Percentiles rank a stretch among this genome's conserved stretches.
phyloP scores from a whole-genome alignment of 2,888 invertebrate genomes.

The Amphipoea oculea region DNA sequence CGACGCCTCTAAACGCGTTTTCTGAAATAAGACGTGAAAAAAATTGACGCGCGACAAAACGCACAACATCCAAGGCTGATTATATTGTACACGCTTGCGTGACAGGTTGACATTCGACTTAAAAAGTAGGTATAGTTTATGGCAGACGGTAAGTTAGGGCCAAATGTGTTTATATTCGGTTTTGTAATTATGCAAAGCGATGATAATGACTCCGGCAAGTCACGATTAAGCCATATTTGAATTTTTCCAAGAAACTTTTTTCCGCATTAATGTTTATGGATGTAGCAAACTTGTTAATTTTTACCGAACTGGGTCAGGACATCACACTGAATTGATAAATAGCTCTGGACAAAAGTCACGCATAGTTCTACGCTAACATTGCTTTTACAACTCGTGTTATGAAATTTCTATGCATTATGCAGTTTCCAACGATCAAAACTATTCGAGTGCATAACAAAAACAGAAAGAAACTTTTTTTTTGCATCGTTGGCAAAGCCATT shows the following conservation, averaged over 20 bases:
- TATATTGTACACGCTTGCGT: constrained; percentile 82
- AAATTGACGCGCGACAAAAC: constrained; percentile 67
- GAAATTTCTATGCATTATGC: constrained; percentile 23
- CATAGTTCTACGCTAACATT: background rate
- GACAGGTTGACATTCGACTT: constrained; percentile 81
- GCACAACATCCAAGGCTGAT: constrained; percentile 66
- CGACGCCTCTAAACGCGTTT: constrained; percentile 30
- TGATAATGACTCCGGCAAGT: constrained; percentile 77
- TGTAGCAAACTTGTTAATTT: constrained; percentile 53
- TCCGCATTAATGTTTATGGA: constrained; percentile 53
- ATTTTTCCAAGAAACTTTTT: constrained; percentile 68
- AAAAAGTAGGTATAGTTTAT: constrained; percentile 78
- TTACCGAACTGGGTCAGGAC: constrained; percentile 59
- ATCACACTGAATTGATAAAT: constrained; percentile 41
- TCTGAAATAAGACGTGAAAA: constrained; percentile 64
- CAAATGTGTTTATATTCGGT: constrained; percentile 79
- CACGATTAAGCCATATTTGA: constrained; percentile 74
- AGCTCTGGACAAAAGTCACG: constrained; percentile 24
- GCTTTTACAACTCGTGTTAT: background rate
- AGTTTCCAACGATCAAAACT: constrained; percentile 76
- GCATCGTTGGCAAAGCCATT: constrained; percentile 88
- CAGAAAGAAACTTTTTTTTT: constrained; percentile 85
- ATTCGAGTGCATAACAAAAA: constrained; percentile 67
- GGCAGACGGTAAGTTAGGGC: constrained; percentile 70
- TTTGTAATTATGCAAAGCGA: constrained; percentile 80